Conservation (phyloP, 2,888 invertebrate genomes). For the Melinopterus prodromus region DNA sequence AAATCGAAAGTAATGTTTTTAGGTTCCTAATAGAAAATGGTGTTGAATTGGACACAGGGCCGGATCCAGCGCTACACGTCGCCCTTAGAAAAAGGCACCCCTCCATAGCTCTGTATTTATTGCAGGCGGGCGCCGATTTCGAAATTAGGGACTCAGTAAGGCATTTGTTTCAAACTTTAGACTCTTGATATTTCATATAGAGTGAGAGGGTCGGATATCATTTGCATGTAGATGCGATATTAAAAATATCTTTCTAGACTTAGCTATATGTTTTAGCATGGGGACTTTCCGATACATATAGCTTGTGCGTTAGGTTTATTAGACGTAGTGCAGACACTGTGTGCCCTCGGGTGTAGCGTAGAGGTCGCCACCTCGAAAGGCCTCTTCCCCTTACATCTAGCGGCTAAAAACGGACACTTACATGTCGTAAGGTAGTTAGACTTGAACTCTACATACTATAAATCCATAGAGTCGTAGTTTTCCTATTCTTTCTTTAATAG, state of each 20-base stretch:
- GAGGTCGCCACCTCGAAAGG: slow-evolving; percentile 71
- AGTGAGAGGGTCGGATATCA: neutral
- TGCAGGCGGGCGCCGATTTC: slow-evolving; percentile 69
- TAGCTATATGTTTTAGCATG: slow-evolving; percentile 58
- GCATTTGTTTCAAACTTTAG: slow-evolving; percentile 11
- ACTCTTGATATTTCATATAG: neutral
- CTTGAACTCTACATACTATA: slow-evolving; percentile 4
- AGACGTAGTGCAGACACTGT: slow-evolving; percentile 66
- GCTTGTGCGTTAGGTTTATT: slow-evolving; percentile 65
- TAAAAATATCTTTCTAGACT: neutral
- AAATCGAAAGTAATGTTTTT: slow-evolving; percentile 34
- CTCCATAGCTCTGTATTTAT: slow-evolving; percentile 66
- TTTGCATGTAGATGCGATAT: too few relatives aligned
- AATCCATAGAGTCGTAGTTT: too few relatives aligned
- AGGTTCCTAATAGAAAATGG: slow-evolving; percentile 58
- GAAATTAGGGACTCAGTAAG: slow-evolving; percentile 64
- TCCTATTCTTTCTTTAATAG: too few relatives aligned
- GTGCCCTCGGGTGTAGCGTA: slow-evolving; percentile 67
- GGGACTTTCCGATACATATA: slow-evolving; percentile 69
- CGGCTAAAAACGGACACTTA: slow-evolving; percentile 75
- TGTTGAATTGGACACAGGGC: slow-evolving; percentile 57
- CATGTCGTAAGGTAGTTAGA: slow-evolving; percentile 68
- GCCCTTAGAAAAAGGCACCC: slow-evolving; percentile 66
- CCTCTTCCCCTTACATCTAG: slow-evolving; percentile 73
- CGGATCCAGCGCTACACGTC: slow-evolving; percentile 67